Evolutionary conservation across 2,113 vertebrate species (phyloP), one percentile per base, ranked within the genome.

Genomic region (Nymphicus hollandicus): DNA sequence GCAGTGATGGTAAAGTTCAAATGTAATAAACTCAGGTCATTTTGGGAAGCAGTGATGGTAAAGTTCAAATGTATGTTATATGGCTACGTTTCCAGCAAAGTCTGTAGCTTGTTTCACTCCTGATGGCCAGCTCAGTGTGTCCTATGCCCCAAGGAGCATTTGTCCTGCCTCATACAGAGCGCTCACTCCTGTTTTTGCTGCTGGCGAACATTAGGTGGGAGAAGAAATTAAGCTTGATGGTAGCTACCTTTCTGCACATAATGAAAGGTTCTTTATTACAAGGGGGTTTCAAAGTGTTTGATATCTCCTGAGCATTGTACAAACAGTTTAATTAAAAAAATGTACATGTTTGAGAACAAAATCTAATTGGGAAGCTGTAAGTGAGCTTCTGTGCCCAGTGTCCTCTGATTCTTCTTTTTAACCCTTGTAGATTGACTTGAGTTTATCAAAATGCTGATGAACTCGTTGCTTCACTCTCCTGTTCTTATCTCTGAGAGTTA

Each of bases 241-340:
- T 83, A 79, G 46, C 50, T 93, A 77, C 68, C 76, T 91, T 96
- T 89, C 79, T 66, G 39, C 68, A 63, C 27, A 58, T 91, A 95
- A 70, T 86, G 86, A 94, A 95, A 96, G 74, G 46, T 91, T 93
- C 76, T 86, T 95, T 94, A 95, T 95, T 94, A 86, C 85, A 93
- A 89, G 43, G 35, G 79, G 79, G 55, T 71, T 76, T 89, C 50
- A 46, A 97, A 68, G 90, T 77, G 7, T 96, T 86, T 89, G 16
- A 76, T 88, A 60, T 83, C 94, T 97, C 95, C 79, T 66, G 94
- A 96, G 94, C 71, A 71, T 80, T 91, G 64, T 90, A 91, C 68
- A 82, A 96, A 94, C 50, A 88, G 58, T 96, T 94, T 96, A 95
- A 95, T 95, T 95, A 86, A 95, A 94, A 97, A 94, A 96, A 83